Evolutionary conservation across 2,888 invertebrate genomes (phyloP), one percentile per base, ranked within the genome.

Genomic region (Magallana nippona): DNA sequence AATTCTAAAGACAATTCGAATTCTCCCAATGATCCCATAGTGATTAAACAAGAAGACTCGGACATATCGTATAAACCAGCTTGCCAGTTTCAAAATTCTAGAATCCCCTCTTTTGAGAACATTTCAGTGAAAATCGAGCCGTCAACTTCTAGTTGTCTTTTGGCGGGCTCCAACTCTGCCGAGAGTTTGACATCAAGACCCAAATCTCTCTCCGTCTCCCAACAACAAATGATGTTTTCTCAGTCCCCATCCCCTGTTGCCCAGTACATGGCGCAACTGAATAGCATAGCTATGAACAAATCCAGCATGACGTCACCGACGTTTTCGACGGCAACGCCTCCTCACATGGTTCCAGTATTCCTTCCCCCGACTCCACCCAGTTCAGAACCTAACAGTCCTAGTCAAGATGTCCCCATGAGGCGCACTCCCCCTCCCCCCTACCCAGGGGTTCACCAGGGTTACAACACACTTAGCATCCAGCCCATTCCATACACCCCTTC

Each of bases 371-470:
- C 92, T 0, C 93, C 93, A 11, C 93, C 93, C 10, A 91, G 90
- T 85, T 93, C 93, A 10, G 91, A 92, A 86, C 92, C 93, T 8
- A 91, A 89, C 78, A 92, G 92, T 84, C 93, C 92, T 32, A 91
- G 88, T 87, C 90, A 88, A 57, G 92, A 91, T 27, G 84, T 87
- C 22, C 82, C 83, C 13, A 83, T 86, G 32, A 86, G 92, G 55
- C 85, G 89, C 56, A 91, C 92, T 0, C 92, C 92, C 22, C 93
- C 93, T 22, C 91, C 92, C 11, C 92, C 93, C 17, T 93, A 93
- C 85, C 93, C 93, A 1, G 92, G 92, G 8, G 82, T 89, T 78
- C 83, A 84, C 55, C 82, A 87, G 32, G 86, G 82, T 13, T 86
- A 84, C 15, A 83, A 85, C 56, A 78, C 86, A 71, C 17, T 83